phyloP scores from a whole-genome alignment of 2,888 invertebrate genomes.

The Serripes groenlandicus region DNA sequence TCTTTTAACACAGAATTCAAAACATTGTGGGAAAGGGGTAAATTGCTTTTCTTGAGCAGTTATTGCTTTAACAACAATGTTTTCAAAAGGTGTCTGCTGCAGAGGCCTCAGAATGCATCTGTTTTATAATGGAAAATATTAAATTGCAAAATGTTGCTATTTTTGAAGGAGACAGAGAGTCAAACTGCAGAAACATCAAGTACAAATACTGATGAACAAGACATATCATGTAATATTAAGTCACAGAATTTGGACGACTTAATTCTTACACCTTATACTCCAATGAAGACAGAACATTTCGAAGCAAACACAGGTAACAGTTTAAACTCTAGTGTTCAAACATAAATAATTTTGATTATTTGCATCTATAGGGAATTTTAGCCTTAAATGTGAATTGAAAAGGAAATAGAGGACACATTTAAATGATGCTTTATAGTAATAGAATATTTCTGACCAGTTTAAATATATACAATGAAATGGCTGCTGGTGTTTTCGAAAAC shows the following conservation, averaged over 20 bases:
- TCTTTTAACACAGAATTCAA: neutral
- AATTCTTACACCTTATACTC: constrained; percentile 14
- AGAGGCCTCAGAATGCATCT: no score
- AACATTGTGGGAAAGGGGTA: neutral
- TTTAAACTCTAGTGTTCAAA: no score
- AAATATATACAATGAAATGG: no score
- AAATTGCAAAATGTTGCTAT: no score
- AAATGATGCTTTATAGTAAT: no score
- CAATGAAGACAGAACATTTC: neutral
- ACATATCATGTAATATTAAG: neutral
- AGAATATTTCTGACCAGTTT: no score
- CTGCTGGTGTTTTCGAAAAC: no score
- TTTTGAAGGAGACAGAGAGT: constrained; percentile 3
- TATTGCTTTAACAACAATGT: neutral
- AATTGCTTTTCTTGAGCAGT: neutral
- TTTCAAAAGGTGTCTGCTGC: neutral
- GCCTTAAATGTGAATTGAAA: no score
- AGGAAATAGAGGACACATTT: no score
- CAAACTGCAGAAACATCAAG: neutral
- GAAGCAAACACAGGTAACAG: neutral
- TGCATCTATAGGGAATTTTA: neutral
- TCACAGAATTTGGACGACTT: constrained; percentile 3
- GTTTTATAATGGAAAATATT: no score
- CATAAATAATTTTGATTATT: neutral
- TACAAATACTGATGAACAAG: neutral